Evolutionary conservation across 2,113 vertebrate species (phyloP).

Genomic region (Xiphophorus couchianus): DNA sequence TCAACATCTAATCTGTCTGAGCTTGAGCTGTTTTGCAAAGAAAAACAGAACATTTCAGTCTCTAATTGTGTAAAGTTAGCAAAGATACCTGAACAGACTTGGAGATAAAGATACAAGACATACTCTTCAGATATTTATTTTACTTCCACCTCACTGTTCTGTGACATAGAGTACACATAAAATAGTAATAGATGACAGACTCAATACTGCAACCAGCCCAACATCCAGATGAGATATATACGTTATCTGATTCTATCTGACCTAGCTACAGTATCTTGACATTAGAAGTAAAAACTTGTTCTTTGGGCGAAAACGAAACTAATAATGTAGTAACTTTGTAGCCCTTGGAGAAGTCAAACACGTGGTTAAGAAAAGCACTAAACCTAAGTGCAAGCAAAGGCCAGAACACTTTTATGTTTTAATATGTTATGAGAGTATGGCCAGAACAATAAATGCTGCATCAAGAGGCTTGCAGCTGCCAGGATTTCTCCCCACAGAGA

Average conservation of each 20-base stretch:
- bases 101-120: too few species aligned
- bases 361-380: conserved; percentile 52
- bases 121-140: too few species aligned
- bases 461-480: conserved; percentile 60
- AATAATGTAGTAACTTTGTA: conserved; percentile 36
- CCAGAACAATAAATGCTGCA: conserved; percentile 55
- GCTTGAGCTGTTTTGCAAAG: too few species aligned
- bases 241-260: neutral
- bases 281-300: conserved; percentile 32
- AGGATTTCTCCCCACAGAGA: conserved; percentile 58
- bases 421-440: conserved; percentile 59
- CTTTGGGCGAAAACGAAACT: conserved; percentile 14
- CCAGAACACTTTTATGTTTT: conserved; percentile 47
- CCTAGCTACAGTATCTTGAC: conserved; percentile 3
- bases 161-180: too few species aligned
- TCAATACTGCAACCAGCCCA: conserved; percentile 34
- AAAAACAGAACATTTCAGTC: too few species aligned
- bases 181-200: too few species aligned
- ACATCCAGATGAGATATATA: conserved; percentile 9
- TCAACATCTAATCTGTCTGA: too few species aligned
- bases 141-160: too few species aligned
- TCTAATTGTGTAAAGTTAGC: too few species aligned
- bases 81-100: too few species aligned
- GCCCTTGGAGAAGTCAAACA: conserved; percentile 26
- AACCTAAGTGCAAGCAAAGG: conserved; percentile 43